A percentile compares a stretch with the other conserved stretches of the same genome.
Conservation (phyloP, 1,140 invertebrate species). For the Drosophila arizonae region DNA sequence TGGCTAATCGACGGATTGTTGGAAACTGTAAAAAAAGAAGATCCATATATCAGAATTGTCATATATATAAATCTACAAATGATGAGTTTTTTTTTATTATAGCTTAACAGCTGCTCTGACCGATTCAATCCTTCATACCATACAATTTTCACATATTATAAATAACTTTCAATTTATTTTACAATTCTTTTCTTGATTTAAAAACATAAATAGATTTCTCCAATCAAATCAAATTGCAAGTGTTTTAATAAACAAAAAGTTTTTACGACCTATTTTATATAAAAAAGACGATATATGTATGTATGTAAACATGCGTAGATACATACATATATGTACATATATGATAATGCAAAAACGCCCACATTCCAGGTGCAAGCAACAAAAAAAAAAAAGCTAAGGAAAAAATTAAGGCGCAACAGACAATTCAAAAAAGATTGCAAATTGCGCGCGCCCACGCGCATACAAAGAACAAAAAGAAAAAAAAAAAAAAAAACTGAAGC, state of each 20-base stretch:
- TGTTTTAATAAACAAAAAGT: neutral
- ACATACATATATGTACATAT: neutral
- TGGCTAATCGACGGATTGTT: conserved; percentile 54
- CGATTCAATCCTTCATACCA: neutral
- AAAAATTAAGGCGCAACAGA: neutral
- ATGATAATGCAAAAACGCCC: neutral
- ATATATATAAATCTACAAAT: too few relatives aligned
- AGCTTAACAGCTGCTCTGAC: neutral
- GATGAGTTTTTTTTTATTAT: neutral
- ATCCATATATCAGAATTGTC: too few relatives aligned
- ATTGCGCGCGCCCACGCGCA: conserved; percentile 51
- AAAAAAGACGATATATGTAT: too few relatives aligned
- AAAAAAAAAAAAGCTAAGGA: neutral
- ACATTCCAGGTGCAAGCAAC: conserved; percentile 1
- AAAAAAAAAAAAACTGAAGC: conserved; percentile 13
- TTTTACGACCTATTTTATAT: too few relatives aligned
- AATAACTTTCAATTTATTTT: neutral
- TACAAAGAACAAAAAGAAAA: neutral
- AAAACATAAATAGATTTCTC: neutral
- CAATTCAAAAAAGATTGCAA: conserved; percentile 5
- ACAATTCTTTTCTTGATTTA: neutral
- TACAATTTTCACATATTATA: neutral
- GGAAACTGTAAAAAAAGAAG: conserved; percentile 4
- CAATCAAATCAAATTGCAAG: neutral
- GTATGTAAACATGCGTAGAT: too few relatives aligned